Conservation (phyloP, 2,113 vertebrate species). For the Bufo gargarizans region DNA sequence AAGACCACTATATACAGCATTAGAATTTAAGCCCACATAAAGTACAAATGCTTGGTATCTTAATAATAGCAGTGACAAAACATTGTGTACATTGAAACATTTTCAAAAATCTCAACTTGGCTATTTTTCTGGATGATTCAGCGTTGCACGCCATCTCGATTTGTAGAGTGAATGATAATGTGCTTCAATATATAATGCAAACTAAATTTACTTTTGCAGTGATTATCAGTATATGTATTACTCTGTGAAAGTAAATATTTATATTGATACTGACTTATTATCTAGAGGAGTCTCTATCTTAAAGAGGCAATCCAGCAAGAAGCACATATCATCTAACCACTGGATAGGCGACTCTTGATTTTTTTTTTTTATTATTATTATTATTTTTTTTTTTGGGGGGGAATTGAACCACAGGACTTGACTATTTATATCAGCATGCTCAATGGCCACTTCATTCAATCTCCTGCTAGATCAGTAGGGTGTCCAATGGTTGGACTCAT, state of each 20-base stretch:
- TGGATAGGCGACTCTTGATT: no score
- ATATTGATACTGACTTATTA: neutral
- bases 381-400: no score
- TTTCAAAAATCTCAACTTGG: neutral
- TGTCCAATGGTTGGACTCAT: no score
- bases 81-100: neutral
- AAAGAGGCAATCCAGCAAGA: no score
- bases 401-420: no score
- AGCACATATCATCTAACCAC: no score
- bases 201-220: neutral
- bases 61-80: neutral
- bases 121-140: neutral
- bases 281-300: neutral
- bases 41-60: neutral
- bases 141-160: neutral
- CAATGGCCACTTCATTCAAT: no score
- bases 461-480: no score
- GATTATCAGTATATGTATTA: neutral
- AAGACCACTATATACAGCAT: constrained; percentile 31
- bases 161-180: neutral
- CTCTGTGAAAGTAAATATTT: neutral
- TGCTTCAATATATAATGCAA: neutral
- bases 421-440: no score
- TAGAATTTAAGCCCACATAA: constrained; percentile 9
- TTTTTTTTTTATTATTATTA: no score